Conservation (phyloP, 2,888 invertebrate species). For the Strigamia transsilvanica region DNA sequence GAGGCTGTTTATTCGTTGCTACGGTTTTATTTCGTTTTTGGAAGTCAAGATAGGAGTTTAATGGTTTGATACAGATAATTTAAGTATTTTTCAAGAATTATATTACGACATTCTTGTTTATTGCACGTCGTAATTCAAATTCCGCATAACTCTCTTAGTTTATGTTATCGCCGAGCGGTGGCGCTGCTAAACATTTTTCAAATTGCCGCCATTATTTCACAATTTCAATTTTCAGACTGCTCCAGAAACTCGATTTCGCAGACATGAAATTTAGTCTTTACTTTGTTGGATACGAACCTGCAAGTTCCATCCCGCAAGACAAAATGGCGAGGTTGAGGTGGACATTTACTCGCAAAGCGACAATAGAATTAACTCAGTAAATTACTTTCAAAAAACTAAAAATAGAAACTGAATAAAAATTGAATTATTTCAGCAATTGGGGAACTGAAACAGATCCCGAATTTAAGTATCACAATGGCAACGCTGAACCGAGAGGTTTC, state of each 20-base stretch:
- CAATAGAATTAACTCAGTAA: slow-evolving; percentile 92
- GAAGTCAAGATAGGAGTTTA: not conserved
- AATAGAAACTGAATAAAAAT: not conserved
- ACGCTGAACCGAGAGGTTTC: slow-evolving; percentile 86
- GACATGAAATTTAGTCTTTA: slow-evolving; percentile 88
- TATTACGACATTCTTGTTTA: too few relatives aligned
- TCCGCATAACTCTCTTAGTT: too few relatives aligned
- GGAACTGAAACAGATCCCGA: slow-evolving; percentile 86
- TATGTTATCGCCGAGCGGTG: too few relatives aligned
- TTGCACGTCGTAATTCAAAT: too few relatives aligned
- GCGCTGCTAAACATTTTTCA: too few relatives aligned
- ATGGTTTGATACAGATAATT: too few relatives aligned
- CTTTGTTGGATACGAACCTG: slow-evolving; percentile 88
- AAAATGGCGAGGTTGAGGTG: slow-evolving; percentile 75
- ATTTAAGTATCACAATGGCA: slow-evolving; percentile 86
- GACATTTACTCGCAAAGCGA: slow-evolving; percentile 84
- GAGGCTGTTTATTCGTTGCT: slow-evolving; percentile 22
- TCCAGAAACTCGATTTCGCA: slow-evolving; percentile 88
- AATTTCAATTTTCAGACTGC: slow-evolving; percentile 68
- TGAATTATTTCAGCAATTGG: slow-evolving; percentile 61
- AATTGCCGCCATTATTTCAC: too few relatives aligned
- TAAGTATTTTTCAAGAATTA: too few relatives aligned
- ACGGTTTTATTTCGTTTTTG: slow-evolving; percentile 1
- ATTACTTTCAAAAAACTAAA: not conserved
- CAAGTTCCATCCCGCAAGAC: slow-evolving; percentile 77